Conservation (phyloP, 2,797 vertebrate species). For the Danio choprae region DNA sequence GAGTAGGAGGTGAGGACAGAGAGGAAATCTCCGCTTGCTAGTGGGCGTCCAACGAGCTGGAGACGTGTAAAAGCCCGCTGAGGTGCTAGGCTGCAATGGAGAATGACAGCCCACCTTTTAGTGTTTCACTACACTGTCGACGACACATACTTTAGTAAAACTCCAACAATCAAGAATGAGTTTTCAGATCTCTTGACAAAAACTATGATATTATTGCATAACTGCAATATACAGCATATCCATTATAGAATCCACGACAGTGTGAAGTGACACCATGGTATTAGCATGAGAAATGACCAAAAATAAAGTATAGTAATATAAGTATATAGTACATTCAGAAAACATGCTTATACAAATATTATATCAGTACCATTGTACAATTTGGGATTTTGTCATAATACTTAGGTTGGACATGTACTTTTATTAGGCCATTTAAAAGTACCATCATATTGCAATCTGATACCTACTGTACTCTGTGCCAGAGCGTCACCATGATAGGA, state of each 20-base stretch:
- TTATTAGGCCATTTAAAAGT: too few species aligned
- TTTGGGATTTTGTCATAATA: background rate
- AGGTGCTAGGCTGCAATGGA: slow-evolving; percentile 41
- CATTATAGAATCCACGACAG: background rate
- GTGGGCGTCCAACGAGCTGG: slow-evolving; percentile 38
- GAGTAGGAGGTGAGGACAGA: slow-evolving; percentile 42
- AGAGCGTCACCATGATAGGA: too few species aligned
- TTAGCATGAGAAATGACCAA: background rate
- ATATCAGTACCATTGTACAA: background rate
- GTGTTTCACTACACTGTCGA: slow-evolving; percentile 13
- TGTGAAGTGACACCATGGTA: background rate
- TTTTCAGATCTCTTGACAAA: slow-evolving; percentile 12
- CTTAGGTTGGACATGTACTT: background rate
- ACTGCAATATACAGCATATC: background rate
- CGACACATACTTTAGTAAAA: background rate
- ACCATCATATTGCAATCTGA: too few species aligned
- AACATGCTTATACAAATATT: too few species aligned
- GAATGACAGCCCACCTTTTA: slow-evolving; percentile 28
- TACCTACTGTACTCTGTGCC: too few species aligned
- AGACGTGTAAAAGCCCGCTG: slow-evolving; percentile 46
- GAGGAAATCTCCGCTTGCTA: slow-evolving; percentile 42
- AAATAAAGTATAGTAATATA: too few species aligned
- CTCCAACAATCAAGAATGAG: background rate
- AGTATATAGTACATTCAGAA: too few species aligned
- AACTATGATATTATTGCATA: background rate